Evolutionary conservation across 2,113 vertebrate genomes (phyloP).

Genomic region (Sceloporus undulatus): DNA sequence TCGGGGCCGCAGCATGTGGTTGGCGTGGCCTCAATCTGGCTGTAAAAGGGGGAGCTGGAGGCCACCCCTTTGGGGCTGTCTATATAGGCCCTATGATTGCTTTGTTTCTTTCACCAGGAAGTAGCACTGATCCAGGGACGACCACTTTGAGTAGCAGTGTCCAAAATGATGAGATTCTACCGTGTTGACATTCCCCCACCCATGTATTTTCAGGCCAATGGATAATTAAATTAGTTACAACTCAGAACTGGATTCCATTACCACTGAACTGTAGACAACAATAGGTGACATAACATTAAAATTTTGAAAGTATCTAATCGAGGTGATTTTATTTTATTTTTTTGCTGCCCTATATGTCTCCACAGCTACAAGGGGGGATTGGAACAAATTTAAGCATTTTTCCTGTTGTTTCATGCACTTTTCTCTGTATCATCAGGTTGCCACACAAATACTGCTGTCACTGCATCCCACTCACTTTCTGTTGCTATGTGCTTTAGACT

Average conservation of each 20-base stretch:
- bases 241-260: neutral
- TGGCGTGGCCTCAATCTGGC: too few species aligned
- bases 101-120: too few species aligned
- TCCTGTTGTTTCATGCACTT: slow-evolving; percentile 59
- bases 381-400: slow-evolving; percentile 72
- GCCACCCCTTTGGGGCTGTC: too few species aligned
- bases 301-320: slow-evolving; percentile 55
- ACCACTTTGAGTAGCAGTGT: too few species aligned
- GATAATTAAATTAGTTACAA: neutral
- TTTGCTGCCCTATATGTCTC: slow-evolving; percentile 64
- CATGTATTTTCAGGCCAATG: neutral
- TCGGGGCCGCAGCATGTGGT: too few species aligned
- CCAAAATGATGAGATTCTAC: neutral
- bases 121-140: too few species aligned
- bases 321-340: slow-evolving; percentile 44
- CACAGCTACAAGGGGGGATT: slow-evolving; percentile 59
- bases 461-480: slow-evolving; percentile 77
- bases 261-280: neutral
- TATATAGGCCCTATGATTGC: too few species aligned
- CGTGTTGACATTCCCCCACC: neutral
- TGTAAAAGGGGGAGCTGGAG: too few species aligned
- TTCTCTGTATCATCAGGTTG: slow-evolving; percentile 72
- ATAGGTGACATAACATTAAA: slow-evolving; percentile 44
- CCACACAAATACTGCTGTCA: slow-evolving; percentile 59
- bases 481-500: slow-evolving; percentile 81